These are phyloP conservation scores for Formicarius rufipectus DNA, from an alignment of 2,113 vertebrate species.

Conservation along the genomic window DNA sequence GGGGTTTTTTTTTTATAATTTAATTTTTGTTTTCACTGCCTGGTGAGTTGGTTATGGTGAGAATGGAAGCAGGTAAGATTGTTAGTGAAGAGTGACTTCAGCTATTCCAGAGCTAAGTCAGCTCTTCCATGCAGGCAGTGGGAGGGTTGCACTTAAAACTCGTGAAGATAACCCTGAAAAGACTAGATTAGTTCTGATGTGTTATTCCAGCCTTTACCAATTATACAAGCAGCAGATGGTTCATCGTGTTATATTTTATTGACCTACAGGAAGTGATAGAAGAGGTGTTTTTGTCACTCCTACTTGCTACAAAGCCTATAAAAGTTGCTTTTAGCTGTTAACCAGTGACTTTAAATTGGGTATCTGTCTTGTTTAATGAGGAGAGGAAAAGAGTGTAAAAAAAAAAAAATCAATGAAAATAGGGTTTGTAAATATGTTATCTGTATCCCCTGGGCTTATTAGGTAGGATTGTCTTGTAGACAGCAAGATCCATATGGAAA, in stretches of 20 bases:
- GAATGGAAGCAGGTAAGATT: not conserved
- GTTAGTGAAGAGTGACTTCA: not conserved
- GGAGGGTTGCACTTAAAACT: slow-evolving; percentile 14
- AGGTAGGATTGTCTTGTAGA: not conserved
- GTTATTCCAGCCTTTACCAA: slow-evolving; percentile 28
- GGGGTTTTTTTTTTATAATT: not conserved
- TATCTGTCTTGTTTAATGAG: slow-evolving; percentile 51
- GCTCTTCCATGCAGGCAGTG: not conserved
- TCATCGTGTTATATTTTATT: slow-evolving; percentile 51
- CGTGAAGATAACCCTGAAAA: slow-evolving; percentile 1
- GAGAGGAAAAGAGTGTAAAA: not conserved
- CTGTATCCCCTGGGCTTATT: slow-evolving; percentile 24
- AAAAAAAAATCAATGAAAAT: not conserved
- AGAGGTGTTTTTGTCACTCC: slow-evolving; percentile 56
- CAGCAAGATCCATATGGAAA: slow-evolving; percentile 12
- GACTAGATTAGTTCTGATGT: slow-evolving; percentile 39
- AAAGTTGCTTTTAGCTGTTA: slow-evolving; percentile 42
- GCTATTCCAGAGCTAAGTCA: not conserved
- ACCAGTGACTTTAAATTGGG: slow-evolving; percentile 8
- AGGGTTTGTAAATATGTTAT: slow-evolving; percentile 26
- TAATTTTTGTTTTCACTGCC: not conserved
- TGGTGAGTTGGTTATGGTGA: not conserved
- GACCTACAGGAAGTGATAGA: slow-evolving; percentile 42
- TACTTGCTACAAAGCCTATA: slow-evolving; percentile 30
- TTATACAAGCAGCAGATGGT: slow-evolving; percentile 52